Evolutionary conservation across 2,888 invertebrate species (phyloP).

Genomic region (Scaptomyza polygonia): DNA sequence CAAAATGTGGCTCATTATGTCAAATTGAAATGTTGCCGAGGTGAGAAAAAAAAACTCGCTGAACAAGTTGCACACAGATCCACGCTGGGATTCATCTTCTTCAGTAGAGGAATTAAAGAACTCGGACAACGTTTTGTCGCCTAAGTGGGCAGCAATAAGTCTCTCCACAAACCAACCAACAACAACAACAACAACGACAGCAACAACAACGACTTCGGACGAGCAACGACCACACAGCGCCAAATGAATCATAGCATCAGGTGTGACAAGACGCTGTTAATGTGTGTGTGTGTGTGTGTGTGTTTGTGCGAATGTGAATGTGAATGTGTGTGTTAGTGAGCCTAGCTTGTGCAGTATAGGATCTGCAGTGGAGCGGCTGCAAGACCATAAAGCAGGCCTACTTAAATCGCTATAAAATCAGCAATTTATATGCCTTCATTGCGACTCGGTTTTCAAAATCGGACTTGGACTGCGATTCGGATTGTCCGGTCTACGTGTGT

Average conservation of each 20-base stretch:
- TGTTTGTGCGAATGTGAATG: too few relatives aligned
- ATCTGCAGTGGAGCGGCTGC: constrained; percentile 29
- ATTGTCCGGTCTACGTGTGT: background rate
- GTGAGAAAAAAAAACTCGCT: constrained; percentile 54
- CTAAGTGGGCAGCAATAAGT: constrained; percentile 74
- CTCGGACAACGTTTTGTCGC: constrained; percentile 76
- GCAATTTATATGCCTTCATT: constrained; percentile 78
- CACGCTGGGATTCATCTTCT: constrained; percentile 23
- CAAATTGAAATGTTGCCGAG: constrained; percentile 83
- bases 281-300: constrained; percentile 26
- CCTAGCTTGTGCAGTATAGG: too few relatives aligned
- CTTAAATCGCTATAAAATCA: constrained; percentile 81
- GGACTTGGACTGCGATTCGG: background rate
- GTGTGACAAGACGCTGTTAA: constrained; percentile 19
- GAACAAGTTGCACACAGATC: constrained; percentile 45
- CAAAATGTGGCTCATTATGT: constrained; percentile 84
- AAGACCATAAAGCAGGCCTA: constrained; percentile 76
- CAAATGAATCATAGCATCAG: constrained; percentile 66
- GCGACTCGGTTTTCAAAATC: background rate
- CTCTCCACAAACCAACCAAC: constrained; percentile 27
- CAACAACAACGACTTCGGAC: constrained; percentile 14
- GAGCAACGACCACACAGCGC: constrained; percentile 65
- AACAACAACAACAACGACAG: constrained; percentile 1
- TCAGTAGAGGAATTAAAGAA: constrained; percentile 46
- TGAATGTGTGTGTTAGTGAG: too few relatives aligned